Evolutionary conservation across 2,888 invertebrate genomes (phyloP).

Genomic region (Bugulina stolonifera): DNA sequence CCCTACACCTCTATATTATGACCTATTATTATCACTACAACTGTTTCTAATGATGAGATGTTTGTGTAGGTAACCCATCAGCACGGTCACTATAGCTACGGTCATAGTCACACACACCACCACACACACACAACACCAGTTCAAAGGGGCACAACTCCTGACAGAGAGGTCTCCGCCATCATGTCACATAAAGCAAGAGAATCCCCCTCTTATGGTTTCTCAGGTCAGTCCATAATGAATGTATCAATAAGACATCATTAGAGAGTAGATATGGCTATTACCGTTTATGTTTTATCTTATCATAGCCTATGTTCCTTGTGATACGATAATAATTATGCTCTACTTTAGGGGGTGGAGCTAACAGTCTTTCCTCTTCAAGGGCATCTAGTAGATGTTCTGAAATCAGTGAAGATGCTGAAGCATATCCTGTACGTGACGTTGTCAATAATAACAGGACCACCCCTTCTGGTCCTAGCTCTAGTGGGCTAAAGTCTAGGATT

Average conservation of each 20-base stretch:
- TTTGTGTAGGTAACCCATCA: not conserved
- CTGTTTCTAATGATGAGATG: no score
- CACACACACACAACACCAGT: not conserved
- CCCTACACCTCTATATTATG: no score
- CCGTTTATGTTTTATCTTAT: no score
- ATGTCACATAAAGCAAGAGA: conserved; percentile 34
- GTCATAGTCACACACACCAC: conserved; percentile 9
- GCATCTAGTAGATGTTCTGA: conserved; percentile 19
- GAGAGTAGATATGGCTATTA: no score
- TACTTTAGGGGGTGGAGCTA: not conserved
- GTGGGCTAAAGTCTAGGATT: not conserved
- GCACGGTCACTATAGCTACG: not conserved
- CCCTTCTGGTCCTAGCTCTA: not conserved
- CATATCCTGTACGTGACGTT: not conserved
- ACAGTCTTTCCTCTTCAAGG: conserved; percentile 9
- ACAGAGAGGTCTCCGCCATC: conserved; percentile 47
- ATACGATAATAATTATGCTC: not conserved
- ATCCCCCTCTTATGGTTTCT: conserved; percentile 5
- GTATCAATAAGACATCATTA: no score
- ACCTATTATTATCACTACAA: no score
- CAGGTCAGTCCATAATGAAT: no score
- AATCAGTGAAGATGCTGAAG: conserved; percentile 5
- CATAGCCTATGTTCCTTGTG: not conserved
- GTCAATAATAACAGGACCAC: not conserved
- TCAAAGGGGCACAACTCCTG: conserved; percentile 37